Evolutionary conservation across 1,140 invertebrate species (phyloP).

Genomic region (Ostrea edulis): DNA sequence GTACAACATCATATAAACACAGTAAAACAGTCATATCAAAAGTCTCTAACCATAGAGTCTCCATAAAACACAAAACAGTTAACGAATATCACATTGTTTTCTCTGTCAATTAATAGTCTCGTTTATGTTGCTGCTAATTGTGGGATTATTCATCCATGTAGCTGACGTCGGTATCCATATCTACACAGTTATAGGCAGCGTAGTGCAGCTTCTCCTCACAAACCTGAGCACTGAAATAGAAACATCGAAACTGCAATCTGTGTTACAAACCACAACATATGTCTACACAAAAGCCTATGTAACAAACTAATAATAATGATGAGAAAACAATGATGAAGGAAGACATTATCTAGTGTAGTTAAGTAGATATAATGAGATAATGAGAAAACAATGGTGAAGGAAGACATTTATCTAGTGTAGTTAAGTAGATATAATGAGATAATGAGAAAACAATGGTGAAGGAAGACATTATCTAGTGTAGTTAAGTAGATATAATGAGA

Average conservation of each 20-base stretch:
- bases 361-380: no score
- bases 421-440: conserved; percentile 75
- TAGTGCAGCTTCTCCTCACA: conserved; percentile 79
- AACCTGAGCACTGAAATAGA: conserved; percentile 75
- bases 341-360: no score
- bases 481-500: conserved; percentile 73
- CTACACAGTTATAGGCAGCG: conserved; percentile 79
- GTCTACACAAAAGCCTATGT: not conserved
- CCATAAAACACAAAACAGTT: not conserved
- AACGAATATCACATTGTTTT: not conserved
- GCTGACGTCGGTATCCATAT: conserved; percentile 78
- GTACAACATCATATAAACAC: not conserved
- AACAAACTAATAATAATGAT: not conserved
- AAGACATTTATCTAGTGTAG: conserved; percentile 74
- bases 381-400: not conserved
- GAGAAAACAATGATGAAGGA: not conserved
- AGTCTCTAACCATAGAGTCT: not conserved
- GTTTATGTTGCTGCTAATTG: not conserved
- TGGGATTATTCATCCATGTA: conserved; percentile 63
- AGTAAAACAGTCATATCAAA: not conserved
- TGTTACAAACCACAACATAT: not conserved
- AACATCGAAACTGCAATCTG: conserved; percentile 1
- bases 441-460: not conserved
- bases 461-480: conserved; percentile 73
- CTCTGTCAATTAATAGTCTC: not conserved